Evolutionary conservation across 1,140 invertebrate genomes (phyloP).

Genomic region (Trichonephila clavipes): DNA sequence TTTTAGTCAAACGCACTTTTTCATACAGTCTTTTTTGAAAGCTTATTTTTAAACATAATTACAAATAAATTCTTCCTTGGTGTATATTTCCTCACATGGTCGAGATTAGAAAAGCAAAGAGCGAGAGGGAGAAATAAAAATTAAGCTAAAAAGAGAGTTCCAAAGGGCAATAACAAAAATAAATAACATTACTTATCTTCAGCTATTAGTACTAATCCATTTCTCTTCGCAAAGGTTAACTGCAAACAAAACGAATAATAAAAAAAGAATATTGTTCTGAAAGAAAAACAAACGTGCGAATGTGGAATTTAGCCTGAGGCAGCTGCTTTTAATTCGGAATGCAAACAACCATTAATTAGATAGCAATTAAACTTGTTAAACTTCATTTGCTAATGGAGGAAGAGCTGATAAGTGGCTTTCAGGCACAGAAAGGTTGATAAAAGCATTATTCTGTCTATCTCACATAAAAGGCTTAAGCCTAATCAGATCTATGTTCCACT

Average conservation of each 20-base stretch:
- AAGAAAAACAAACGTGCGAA: constrained; percentile 9
- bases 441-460: constrained; percentile 23
- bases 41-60: constrained; percentile 24
- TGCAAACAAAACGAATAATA: background rate
- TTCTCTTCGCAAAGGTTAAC: constrained; percentile 52
- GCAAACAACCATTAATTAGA: constrained; percentile 71
- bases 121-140: background rate
- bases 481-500: constrained; percentile 19
- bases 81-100: background rate
- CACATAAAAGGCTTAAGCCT: constrained; percentile 12
- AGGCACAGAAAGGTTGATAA: background rate
- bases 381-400: constrained; percentile 53
- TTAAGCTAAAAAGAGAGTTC: background rate
- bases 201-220: constrained; percentile 55
- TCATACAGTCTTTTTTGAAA: background rate
- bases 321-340: constrained; percentile 54
- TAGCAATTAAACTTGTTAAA: constrained; percentile 69
- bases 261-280: background rate
- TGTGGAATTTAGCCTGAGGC: constrained; percentile 26
- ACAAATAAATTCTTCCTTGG: background rate
- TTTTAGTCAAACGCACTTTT: constrained; percentile 30
- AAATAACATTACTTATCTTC: constrained; percentile 48
- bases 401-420: constrained; percentile 58
- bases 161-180: constrained; percentile 6
- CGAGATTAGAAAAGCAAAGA: background rate